phyloP scores from a whole-genome alignment of 2,113 vertebrate genomes.

The Pseudopodoces humilis region DNA sequence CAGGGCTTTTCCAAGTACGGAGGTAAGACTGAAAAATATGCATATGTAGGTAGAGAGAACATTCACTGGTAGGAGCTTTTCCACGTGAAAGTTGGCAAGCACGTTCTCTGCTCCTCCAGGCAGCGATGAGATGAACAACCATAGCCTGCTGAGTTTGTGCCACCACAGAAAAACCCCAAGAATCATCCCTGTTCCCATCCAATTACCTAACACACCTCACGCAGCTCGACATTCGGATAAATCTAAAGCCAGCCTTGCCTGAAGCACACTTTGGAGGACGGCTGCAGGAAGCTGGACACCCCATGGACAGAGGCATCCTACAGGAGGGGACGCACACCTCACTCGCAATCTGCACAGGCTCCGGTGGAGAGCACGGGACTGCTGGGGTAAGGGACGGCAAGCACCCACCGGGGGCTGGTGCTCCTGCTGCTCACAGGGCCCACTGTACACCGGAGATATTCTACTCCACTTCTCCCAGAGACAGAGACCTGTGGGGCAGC shows the following conservation, averaged over 20 bases:
- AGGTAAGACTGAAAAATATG: background rate
- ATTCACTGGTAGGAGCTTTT: background rate
- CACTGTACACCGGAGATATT: accelerated
- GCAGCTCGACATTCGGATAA: accelerated
- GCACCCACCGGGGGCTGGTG: accelerated
- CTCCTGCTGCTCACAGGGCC: background rate
- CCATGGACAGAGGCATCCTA: accelerated
- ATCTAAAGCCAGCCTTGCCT: background rate
- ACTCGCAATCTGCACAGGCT: accelerated
- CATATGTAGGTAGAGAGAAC: accelerated
- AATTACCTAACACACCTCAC: accelerated
- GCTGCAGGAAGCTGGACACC: background rate
- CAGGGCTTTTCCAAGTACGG: background rate
- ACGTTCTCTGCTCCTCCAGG: background rate
- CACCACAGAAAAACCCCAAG: background rate
- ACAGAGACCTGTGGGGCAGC: accelerated
- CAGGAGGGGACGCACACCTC: accelerated
- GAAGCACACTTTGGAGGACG: background rate
- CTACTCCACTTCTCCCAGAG: no score
- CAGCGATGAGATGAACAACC: accelerated
- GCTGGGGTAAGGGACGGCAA: accelerated
- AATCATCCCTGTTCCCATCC: background rate
- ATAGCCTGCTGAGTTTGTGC: accelerated
- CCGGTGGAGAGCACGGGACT: accelerated
- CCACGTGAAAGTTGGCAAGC: accelerated